phyloP scores from a whole-genome alignment of 2,113 vertebrate species.

The Salvelinus namaycush region DNA sequence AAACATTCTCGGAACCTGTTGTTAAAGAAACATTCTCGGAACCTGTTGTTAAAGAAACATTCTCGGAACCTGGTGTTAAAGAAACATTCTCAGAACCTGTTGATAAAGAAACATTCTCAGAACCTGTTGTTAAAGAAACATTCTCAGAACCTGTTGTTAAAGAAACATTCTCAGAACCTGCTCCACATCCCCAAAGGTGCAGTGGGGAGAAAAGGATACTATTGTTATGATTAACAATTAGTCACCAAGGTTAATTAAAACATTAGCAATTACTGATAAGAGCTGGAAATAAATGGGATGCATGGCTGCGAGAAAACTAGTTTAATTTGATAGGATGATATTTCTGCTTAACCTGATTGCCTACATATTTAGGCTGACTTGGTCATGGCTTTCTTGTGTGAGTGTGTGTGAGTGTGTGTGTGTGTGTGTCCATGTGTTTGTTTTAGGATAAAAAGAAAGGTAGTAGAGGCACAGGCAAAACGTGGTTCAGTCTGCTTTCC shows the following conservation, averaged over 20 bases:
- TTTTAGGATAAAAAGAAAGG: too few relatives aligned
- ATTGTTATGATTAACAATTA: constrained; percentile 59
- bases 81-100: too few relatives aligned
- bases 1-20: too few relatives aligned
- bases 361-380: neutral
- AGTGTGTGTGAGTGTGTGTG: too few relatives aligned
- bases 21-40: too few relatives aligned
- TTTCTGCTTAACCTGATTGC: constrained; percentile 13
- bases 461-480: too few relatives aligned
- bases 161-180: constrained; percentile 19
- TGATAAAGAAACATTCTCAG: too few relatives aligned
- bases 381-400: neutral
- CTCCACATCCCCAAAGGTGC: constrained; percentile 28
- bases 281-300: constrained; percentile 35
- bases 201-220: constrained; percentile 34
- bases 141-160: constrained; percentile 8
- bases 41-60: too few relatives aligned
- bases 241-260: constrained; percentile 60
- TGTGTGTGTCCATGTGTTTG: too few relatives aligned
- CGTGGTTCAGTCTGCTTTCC: too few relatives aligned
- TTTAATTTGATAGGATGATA: constrained; percentile 28
- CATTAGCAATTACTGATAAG: constrained; percentile 46
- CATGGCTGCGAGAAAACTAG: constrained; percentile 42
- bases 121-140: neutral
- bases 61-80: too few relatives aligned